phyloP scores from a whole-genome alignment of 2,797 vertebrate species.

The Gallirallus australis region DNA sequence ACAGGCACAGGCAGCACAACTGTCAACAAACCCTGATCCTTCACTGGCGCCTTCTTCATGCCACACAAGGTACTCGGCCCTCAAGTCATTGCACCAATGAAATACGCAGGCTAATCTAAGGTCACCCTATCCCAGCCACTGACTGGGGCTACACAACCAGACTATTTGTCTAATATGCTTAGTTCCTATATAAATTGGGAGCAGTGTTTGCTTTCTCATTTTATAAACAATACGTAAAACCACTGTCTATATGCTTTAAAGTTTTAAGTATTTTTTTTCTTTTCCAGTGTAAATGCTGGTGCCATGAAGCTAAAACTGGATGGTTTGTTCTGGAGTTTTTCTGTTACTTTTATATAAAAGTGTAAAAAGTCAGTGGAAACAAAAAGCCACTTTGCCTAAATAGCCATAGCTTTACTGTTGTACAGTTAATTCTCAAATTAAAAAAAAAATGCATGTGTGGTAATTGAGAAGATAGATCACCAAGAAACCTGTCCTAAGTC shows the following conservation, averaged over 20 bases:
- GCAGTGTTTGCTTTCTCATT: background rate
- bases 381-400: background rate
- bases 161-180: background rate
- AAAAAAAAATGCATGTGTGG: background rate
- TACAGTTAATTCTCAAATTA: background rate
- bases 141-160: background rate
- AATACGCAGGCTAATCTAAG: background rate
- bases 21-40: background rate
- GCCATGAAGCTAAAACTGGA: background rate
- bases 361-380: background rate
- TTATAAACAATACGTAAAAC: background rate
- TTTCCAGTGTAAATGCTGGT: background rate
- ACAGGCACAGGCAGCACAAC: rapidly evolving
- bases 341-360: background rate
- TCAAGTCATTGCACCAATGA: background rate
- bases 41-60: background rate
- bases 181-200: background rate
- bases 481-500: background rate
- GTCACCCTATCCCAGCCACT: rapidly evolving
- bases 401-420: background rate
- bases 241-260: background rate
- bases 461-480: background rate
- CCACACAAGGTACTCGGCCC: background rate
- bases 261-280: background rate
- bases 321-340: background rate